Evolutionary conservation across 2,113 vertebrate genomes (phyloP).

Genomic region (Clarias macrocephalus): DNA sequence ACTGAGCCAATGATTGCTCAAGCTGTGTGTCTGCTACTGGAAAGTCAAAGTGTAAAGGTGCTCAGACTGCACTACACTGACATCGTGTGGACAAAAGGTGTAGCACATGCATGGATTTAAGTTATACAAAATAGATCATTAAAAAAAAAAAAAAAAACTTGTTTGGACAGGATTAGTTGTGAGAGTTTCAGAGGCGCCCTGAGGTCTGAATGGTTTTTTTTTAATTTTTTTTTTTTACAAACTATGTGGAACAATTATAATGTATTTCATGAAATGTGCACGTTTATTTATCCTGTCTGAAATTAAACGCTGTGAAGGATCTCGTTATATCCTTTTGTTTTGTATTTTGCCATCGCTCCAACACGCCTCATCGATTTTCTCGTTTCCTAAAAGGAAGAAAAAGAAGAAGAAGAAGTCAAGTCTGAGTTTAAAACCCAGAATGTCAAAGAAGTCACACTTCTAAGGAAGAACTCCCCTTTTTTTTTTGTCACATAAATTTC

Average conservation of each 20-base stretch:
- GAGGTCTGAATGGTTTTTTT: neutral
- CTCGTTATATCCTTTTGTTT: too few species aligned
- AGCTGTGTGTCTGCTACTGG: neutral
- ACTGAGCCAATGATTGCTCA: neutral
- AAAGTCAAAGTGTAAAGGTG: neutral
- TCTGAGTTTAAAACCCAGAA: neutral
- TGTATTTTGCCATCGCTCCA: too few species aligned
- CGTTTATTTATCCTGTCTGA: too few species aligned
- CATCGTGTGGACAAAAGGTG: conserved; percentile 25
- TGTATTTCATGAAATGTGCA: too few species aligned
- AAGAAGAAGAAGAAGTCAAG: neutral
- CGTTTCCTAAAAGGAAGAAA: too few species aligned
- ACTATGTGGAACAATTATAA: too few species aligned
- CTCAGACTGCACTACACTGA: neutral
- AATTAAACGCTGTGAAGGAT: too few species aligned
- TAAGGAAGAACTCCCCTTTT: too few species aligned
- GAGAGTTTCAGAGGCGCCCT: neutral
- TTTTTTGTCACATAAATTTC: too few species aligned
- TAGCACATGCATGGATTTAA: neutral
- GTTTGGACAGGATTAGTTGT: neutral
- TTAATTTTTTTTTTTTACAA: neutral
- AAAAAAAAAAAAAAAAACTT: neutral
- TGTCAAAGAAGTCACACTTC: neutral
- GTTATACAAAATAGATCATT: neutral
- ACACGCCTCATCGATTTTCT: too few species aligned